Evolutionary conservation across 2,113 vertebrate genomes (phyloP).

Genomic region (Pseudorhombus dupliciocellatus): DNA sequence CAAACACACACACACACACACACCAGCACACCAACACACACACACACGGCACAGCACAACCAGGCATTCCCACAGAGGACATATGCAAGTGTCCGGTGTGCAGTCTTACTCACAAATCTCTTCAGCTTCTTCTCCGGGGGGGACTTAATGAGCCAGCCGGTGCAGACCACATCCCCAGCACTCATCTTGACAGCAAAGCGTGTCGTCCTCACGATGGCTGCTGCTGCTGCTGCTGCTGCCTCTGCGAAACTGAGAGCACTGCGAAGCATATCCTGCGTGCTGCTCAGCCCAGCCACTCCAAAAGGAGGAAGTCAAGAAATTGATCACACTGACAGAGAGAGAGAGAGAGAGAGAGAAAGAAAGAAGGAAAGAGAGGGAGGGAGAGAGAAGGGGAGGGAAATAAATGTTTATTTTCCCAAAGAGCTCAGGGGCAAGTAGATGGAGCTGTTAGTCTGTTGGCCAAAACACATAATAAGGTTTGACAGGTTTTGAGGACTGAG

Average conservation of each 20-base stretch:
- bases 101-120: conserved; percentile 92
- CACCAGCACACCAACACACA: conserved; percentile 10
- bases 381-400: conserved; percentile 16
- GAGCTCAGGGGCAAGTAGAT: conserved; percentile 34
- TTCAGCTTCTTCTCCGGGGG: conserved; percentile 98
- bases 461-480: conserved; percentile 24
- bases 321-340: conserved; percentile 78
- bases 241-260: conserved; percentile 78
- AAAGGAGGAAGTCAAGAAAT: conserved; percentile 90
- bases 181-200: conserved; percentile 89
- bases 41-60: neutral
- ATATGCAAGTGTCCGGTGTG: conserved; percentile 49
- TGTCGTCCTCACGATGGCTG: conserved; percentile 66
- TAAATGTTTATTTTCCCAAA: conserved; percentile 42
- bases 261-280: conserved; percentile 81
- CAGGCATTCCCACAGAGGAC: conserved; percentile 53
- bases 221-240: conserved; percentile 57
- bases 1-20: neutral
- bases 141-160: conserved; percentile 98
- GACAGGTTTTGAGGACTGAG: conserved; percentile 41
- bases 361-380: conserved; percentile 46
- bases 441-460: conserved; percentile 24
- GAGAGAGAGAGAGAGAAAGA: conserved; percentile 44
- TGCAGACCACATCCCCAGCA: conserved; percentile 92
- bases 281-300: conserved; percentile 75